Base-by-base conservation (phyloP, 2,888 invertebrate species). In the Galeruca laticollis region DNA sequence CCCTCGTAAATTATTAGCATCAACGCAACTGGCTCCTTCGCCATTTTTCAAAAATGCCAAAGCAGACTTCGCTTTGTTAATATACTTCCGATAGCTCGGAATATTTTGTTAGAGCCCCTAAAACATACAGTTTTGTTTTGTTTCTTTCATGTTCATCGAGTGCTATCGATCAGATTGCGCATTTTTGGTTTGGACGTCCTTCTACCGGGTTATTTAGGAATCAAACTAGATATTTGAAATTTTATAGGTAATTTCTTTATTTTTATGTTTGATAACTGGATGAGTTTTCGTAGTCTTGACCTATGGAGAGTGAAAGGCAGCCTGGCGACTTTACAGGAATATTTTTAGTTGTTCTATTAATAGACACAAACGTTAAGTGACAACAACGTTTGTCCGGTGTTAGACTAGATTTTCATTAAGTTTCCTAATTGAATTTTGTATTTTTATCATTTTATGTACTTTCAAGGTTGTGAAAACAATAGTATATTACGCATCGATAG, bases 281-380 rank as follows among this genome's bases (percentile, higher is more conserved):
- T 69, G 54, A 62, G 70, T 72, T 73, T 70, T 61, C 71, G 60
- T 69, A 72, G 70, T 71, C 75, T 75, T 75, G 75, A 75, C 75
- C 75, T 73, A 75, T 75, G 73, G 71, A 65, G 73, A 73, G 57
- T 64, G 31, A 59, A 62, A 72, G 51, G 69, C 67, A 65, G 70
- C 70, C 65, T 72, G 70, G 63, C 70, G 70, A 70, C 75, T 60
- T 47, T 47, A 47, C 47, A 47, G 68, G 73, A 75, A 75, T 75
- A 75, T 70, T 75, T 73, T 70, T 65, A 73, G 72, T 70, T 73
- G 52, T 31, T 56, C 66, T 75, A 75, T 73, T 51, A 49, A 60
- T 60, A 61, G 54, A 56, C 51, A 62, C 61, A 49, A 56, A 60
- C 40, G n/a, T n/a, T 40, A n/a, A n/a, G n/a, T 40, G 40, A 40